Conservation (phyloP, 2,797 vertebrate species). For the Aulostomus chinensis region DNA sequence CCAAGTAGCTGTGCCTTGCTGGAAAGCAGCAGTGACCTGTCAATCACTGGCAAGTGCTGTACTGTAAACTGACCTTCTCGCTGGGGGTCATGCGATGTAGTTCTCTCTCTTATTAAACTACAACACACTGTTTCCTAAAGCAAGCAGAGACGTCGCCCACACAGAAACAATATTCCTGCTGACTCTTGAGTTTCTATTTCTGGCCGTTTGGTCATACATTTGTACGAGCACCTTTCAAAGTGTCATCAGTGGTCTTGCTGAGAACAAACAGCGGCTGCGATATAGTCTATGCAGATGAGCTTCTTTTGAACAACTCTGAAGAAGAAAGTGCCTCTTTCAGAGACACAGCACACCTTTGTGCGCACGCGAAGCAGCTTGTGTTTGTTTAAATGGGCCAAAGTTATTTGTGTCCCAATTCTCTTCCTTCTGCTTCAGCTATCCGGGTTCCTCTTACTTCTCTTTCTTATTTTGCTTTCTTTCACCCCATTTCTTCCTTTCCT, state of each 20-base stretch:
- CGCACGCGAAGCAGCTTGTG: too few relatives aligned
- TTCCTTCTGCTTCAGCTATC: background rate
- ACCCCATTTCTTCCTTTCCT: background rate
- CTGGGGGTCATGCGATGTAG: too few relatives aligned
- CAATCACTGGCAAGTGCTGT: too few relatives aligned
- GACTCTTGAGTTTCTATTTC: conserved; percentile 39
- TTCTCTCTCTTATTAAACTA: background rate
- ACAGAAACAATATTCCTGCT: conserved; percentile 11
- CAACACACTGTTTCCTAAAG: too few relatives aligned
- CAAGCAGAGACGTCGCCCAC: conserved; percentile 5
- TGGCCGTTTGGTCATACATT: conserved; percentile 17
- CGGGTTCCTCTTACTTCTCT: background rate
- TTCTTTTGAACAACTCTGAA: too few relatives aligned
- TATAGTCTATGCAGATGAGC: too few relatives aligned
- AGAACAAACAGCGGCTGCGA: conserved; percentile 4
- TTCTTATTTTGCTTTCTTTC: background rate
- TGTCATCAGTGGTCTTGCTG: conserved; percentile 9
- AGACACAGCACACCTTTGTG: too few relatives aligned
- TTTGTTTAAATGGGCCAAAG: conserved; percentile 40
- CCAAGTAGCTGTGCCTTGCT: too few relatives aligned
- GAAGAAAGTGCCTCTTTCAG: too few relatives aligned
- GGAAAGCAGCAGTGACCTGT: too few relatives aligned
- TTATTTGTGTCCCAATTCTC: conserved; percentile 23
- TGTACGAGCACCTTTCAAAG: conserved; percentile 15
- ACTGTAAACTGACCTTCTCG: too few relatives aligned